These are phyloP conservation scores for Macquaria ambigua DNA, from an alignment of 2,113 vertebrate genomes.

Conservation along the genomic window DNA sequence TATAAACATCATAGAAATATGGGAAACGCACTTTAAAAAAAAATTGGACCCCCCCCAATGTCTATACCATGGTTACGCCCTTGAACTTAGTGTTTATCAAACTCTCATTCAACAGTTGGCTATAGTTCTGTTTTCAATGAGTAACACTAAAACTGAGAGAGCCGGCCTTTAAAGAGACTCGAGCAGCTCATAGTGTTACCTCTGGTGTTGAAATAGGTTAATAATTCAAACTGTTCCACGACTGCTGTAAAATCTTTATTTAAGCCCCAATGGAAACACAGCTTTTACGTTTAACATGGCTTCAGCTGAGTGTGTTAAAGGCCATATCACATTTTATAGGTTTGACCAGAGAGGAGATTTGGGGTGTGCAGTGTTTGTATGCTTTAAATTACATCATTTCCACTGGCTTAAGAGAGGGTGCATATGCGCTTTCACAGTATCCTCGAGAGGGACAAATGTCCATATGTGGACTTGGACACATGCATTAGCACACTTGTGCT, in stretches of 20 bases:
- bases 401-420: slow-evolving; percentile 27
- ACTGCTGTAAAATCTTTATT: slow-evolving; percentile 50
- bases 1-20: too few species aligned
- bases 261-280: slow-evolving; percentile 40
- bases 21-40: too few species aligned
- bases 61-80: too few species aligned
- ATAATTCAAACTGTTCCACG: slow-evolving; percentile 36
- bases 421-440: slow-evolving; percentile 19
- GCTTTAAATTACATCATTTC: slow-evolving; percentile 58
- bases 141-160: not conserved
- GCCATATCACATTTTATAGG: slow-evolving; percentile 63
- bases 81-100: not conserved
- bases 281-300: slow-evolving; percentile 11
- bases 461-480: slow-evolving; percentile 6
- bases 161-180: not conserved
- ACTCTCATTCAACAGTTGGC: not conserved
- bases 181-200: not conserved
- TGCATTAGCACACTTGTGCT: slow-evolving; percentile 13
- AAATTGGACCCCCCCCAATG: too few species aligned
- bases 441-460: slow-evolving; percentile 20
- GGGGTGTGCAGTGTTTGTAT: slow-evolving; percentile 38
- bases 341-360: slow-evolving; percentile 39
- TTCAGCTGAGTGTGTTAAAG: slow-evolving; percentile 56
- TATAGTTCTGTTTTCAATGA: not conserved
- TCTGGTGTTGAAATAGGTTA: slow-evolving; percentile 40